Evolutionary conservation across 2,797 vertebrate genomes (phyloP).

Genomic region (Meda fulgida): DNA sequence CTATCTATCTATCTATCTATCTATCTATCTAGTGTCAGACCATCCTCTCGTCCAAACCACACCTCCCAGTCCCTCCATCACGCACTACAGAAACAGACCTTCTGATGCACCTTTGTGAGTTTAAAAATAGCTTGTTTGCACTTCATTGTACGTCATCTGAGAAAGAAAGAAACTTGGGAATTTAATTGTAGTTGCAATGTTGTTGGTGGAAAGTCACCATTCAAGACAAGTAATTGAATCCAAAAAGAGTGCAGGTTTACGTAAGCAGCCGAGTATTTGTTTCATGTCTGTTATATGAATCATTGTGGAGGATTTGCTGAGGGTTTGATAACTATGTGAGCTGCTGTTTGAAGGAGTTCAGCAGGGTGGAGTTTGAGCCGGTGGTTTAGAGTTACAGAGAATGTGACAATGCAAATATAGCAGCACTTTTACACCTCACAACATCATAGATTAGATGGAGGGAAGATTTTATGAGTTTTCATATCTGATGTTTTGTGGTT

Average conservation of each 20-base stretch:
- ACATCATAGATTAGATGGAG: not conserved
- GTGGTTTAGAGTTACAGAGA: conserved; percentile 41
- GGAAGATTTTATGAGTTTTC: not conserved
- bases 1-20: too few species aligned
- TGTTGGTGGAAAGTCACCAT: not conserved
- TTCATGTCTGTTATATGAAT: not conserved
- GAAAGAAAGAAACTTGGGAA: not conserved
- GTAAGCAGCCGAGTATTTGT: not conserved
- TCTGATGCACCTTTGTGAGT: not conserved
- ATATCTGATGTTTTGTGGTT: not conserved
- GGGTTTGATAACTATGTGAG: not conserved
- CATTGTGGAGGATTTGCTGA: not conserved
- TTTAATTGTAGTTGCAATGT: not conserved
- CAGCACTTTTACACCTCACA: not conserved
- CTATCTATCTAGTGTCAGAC: not conserved
- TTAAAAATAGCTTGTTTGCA: conserved; percentile 28
- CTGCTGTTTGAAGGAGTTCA: not conserved
- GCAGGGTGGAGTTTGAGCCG: conserved; percentile 5
- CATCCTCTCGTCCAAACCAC: not conserved
- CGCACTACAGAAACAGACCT: not conserved
- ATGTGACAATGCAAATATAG: conserved; percentile 38
- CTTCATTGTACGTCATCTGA: not conserved
- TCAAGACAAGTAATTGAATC: not conserved
- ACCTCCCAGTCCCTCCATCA: not conserved
- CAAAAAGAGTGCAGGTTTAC: too few species aligned